Evolutionary conservation across 2,113 vertebrate species (phyloP), one percentile per base, ranked within the genome.

Genomic region (Acrocephalus arundinaceus): DNA sequence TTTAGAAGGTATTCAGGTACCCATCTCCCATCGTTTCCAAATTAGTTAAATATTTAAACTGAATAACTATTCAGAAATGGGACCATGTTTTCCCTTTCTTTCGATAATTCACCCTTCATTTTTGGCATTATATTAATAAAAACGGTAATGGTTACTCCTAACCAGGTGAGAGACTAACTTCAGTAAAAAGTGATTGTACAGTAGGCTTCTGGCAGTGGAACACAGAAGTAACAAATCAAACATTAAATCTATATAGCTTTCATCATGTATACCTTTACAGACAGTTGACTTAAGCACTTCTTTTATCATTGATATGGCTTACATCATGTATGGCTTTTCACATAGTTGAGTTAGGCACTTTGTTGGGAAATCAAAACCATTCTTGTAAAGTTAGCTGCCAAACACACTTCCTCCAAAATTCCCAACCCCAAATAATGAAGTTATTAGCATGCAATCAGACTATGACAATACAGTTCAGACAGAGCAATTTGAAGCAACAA

Each of bases 1-100:
- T 87, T 95, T 72, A 95, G 77, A 94, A 95, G 49, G 81, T 79
- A 87, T 91, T 93, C 89, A 91, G 96, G 93, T 96, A 94, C 58
- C 15, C 49, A 89, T 89, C 81, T 85, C 66, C 66, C 46, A 89
- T 81, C 25, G 43, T 87, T 96, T 95, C 74, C 89, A 89, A 87
- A 91, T 94, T 46, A 91, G 58, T 49, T 75, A 87, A 90, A 94
- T 84, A 92, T 82, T 87, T 87, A 67, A 95, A 87, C 31, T 71
- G 46, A 75, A 9, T n/a, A 91, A 45, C 23, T 79, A 45, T 74
- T 83, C 59, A 71, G 57, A 74, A 77, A n/a, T 39, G 24, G 49
- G 78, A 67, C 23, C 15, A 8, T 61, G 58, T 81, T 93, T 80
- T 55, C 37, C 52, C 49, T 73, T 55, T 81, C 30, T 65, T 91